These are phyloP conservation scores for Gisinianus flammeolus DNA, from an alignment of 2,888 invertebrate species.

Conservation along the genomic window DNA sequence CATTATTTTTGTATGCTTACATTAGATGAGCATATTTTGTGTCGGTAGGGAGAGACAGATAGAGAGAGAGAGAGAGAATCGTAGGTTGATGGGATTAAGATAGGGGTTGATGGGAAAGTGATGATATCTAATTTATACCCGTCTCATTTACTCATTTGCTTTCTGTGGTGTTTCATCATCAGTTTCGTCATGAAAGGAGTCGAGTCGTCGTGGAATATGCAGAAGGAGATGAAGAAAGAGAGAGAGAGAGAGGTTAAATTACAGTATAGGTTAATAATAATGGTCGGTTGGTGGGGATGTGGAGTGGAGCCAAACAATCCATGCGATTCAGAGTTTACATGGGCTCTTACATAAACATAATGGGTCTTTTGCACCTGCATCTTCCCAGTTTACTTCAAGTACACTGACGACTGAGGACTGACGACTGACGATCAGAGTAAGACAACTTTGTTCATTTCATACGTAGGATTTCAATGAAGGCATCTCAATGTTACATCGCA, in stretches of 20 bases:
- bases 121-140: background rate
- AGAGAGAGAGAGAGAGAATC: background rate
- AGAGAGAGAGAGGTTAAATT: background rate
- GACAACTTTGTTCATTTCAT: too few relatives aligned
- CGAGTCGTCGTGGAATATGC: background rate
- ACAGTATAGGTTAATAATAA: background rate
- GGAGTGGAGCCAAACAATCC: background rate
- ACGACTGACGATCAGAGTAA: too few relatives aligned
- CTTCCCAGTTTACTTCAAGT: too few relatives aligned
- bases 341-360: constrained; percentile 1
- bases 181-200: background rate
- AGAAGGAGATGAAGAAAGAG: background rate
- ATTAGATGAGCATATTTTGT: background rate
- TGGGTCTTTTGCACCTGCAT: constrained; percentile 4
- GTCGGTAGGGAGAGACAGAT: background rate
- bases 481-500: too few relatives aligned
- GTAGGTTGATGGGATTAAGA: background rate
- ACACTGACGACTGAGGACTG: too few relatives aligned
- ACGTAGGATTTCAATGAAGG: too few relatives aligned
- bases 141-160: constrained; percentile 1
- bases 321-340: constrained; percentile 5
- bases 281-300: background rate
- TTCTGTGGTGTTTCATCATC: background rate
- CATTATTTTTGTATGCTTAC: background rate
- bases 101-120: constrained; percentile 8